Evolutionary conservation across 2,113 vertebrate species (phyloP), one percentile per base, ranked within the genome.

Genomic region (Tupaia tana): DNA sequence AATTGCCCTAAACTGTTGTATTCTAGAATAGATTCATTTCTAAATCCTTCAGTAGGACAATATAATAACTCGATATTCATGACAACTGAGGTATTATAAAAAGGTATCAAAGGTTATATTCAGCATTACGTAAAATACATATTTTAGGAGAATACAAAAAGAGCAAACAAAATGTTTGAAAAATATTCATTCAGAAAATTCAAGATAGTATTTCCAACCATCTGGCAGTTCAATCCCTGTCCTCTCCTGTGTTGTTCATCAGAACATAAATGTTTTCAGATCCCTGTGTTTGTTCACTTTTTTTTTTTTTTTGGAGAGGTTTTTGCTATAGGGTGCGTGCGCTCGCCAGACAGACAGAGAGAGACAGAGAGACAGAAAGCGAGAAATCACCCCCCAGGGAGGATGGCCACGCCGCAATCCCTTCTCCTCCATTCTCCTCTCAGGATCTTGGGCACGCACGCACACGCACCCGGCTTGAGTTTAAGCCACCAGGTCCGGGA

Each of bases 31-130:
- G 0, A 4, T 34, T 34, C 75, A 8, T 94, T 86, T 73, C 58
- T 74, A 29, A 25, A 78, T 56, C 54, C 24, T 95, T 83, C 64
- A 90, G 27, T 3, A 90, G 19, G 70, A 61, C 9, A 75, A 43
- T 19, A 92, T 14, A 94, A 64, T 85, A 92, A 83, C 16, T 66
- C n/a, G 43, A 85, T 67, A 85, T 56, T 81, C 78, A 75, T 80
- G 66, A 87, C 19, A 94, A 75, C 19, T 63, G 22, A 91, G 81
- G 9, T 86, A 91, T 63, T 31, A 91, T 64, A 71, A 94, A 79
- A 86, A 94, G 19, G 18, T 59, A 95, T 75, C 34, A 74, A 93
- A 95, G 82, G 73, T 63, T 59, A 70, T 74, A 87, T 31, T 75
- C 25, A 87, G 20, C 43, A 80, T 58, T 71, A 94, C 75, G 9